Conservation (phyloP, 2,888 invertebrate species). For the Lottia gigantea region DNA sequence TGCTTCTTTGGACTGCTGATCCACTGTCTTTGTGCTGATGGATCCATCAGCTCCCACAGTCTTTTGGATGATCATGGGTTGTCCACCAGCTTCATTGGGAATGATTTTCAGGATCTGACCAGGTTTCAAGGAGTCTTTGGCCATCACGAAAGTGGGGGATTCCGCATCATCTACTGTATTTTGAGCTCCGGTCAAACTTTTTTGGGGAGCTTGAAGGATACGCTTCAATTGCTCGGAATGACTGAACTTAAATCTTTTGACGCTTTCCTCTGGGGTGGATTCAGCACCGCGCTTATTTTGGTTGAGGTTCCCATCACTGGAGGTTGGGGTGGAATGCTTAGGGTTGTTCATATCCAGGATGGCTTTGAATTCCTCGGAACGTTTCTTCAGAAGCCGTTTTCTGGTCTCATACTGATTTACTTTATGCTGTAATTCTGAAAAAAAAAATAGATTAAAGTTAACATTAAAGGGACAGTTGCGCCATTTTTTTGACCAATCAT, state of each 20-base stretch:
- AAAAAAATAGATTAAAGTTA: too few species aligned
- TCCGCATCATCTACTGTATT: not conserved
- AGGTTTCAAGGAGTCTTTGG: not conserved
- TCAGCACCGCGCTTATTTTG: not conserved
- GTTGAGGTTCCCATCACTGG: too few species aligned
- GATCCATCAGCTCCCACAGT: not conserved
- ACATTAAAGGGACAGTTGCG: too few species aligned
- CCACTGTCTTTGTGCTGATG: not conserved
- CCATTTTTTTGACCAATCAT: too few species aligned
- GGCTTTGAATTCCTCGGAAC: constrained; percentile 48
- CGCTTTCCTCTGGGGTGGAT: not conserved
- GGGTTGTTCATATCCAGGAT: constrained; percentile 32
- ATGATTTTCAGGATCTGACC: not conserved
- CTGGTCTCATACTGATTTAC: constrained; percentile 47
- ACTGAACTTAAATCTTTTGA: not conserved
- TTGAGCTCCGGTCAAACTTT: not conserved
- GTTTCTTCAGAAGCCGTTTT: constrained; percentile 43
- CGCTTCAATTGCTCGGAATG: too few species aligned
- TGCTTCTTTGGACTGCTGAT: not conserved
- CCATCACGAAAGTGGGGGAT: not conserved
- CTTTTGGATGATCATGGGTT: not conserved
- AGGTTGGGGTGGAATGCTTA: not conserved
- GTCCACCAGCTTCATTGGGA: not conserved
- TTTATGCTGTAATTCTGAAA: constrained; percentile 46
- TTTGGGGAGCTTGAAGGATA: not conserved